A percentile compares a stretch with the other conserved stretches of the same genome.
Evolutionary conservation across 2,888 invertebrate genomes (phyloP).

Genomic region (Polietes domitor): DNA sequence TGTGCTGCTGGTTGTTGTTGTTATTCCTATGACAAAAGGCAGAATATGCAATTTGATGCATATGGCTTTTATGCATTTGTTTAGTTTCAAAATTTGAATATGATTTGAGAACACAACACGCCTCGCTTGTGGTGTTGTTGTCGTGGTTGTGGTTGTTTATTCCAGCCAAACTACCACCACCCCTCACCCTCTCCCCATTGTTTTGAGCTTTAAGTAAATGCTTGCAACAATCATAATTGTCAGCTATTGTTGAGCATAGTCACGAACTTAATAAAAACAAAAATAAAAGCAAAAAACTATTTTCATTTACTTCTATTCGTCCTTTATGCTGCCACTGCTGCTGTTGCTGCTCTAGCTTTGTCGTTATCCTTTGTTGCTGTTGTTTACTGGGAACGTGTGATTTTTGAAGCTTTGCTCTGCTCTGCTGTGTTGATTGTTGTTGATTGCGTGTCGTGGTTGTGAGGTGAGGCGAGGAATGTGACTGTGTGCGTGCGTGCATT

Average conservation of each 20-base stretch:
- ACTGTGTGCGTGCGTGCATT: not conserved
- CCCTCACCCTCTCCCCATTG: not conserved
- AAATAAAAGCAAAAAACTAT: constrained; percentile 8
- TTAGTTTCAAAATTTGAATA: constrained; percentile 14
- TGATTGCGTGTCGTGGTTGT: constrained; percentile 32
- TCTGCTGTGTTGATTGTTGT: constrained; percentile 7
- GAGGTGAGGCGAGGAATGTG: not conserved
- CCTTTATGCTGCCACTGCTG: not conserved
- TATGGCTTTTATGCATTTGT: constrained; percentile 1
- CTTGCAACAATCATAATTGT: constrained; percentile 21
- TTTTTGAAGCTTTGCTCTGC: constrained; percentile 6
- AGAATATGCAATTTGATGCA: constrained; percentile 23
- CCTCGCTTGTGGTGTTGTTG: not conserved
- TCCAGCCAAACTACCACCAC: not conserved
- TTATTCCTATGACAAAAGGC: not conserved
- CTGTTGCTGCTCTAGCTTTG: not conserved
- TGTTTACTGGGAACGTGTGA: constrained; percentile 21
- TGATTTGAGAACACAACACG: constrained; percentile 16
- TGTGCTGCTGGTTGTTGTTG: not conserved
- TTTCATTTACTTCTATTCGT: constrained; percentile 20
- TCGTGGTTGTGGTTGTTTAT: not conserved
- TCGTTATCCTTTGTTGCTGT: not conserved
- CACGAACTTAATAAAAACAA: constrained; percentile 17
- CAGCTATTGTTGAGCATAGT: constrained; percentile 28
- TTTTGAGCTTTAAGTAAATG: constrained; percentile 24